Percentiles rank a stretch among this genome's conserved stretches.
Conservation (phyloP, 2,888 invertebrate genomes). For the Drosophila stalkeri region DNA sequence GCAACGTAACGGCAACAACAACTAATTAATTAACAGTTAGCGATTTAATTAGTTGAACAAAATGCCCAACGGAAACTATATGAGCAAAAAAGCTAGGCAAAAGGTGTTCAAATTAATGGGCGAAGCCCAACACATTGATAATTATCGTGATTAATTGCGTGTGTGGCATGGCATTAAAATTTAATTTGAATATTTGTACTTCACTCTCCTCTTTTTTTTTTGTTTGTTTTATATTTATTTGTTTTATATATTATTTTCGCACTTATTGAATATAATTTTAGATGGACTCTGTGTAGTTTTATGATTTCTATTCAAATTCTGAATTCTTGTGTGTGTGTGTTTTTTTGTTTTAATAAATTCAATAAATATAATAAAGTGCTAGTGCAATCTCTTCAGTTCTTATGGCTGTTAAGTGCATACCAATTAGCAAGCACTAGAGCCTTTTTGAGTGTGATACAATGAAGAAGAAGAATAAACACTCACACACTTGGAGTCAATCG, state of each 20-base stretch:
- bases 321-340: no score
- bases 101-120: not conserved
- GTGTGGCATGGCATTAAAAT: not conserved
- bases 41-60: slow-evolving; percentile 36
- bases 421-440: slow-evolving; percentile 38
- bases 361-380: not conserved
- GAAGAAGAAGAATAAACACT: slow-evolving; percentile 15
- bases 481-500: slow-evolving; percentile 13
- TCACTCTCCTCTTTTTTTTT: not conserved
- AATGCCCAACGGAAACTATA: slow-evolving; percentile 4
- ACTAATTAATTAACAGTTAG: slow-evolving; percentile 54
- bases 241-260: no score
- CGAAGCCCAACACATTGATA: not conserved
- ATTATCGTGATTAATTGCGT: not conserved
- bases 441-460: slow-evolving; percentile 24
- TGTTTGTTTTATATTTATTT: no score
- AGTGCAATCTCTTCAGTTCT: slow-evolving; percentile 6
- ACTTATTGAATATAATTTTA: no score
- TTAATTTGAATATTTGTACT: not conserved
- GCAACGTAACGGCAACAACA: slow-evolving; percentile 21
- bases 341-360: not conserved
- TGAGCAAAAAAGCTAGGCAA: not conserved
- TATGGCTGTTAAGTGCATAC: slow-evolving; percentile 29
- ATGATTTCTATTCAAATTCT: not conserved
- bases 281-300: no score